Base-by-base conservation (phyloP, 2,113 vertebrate species). In the Phrynosoma blainvillii region DNA sequence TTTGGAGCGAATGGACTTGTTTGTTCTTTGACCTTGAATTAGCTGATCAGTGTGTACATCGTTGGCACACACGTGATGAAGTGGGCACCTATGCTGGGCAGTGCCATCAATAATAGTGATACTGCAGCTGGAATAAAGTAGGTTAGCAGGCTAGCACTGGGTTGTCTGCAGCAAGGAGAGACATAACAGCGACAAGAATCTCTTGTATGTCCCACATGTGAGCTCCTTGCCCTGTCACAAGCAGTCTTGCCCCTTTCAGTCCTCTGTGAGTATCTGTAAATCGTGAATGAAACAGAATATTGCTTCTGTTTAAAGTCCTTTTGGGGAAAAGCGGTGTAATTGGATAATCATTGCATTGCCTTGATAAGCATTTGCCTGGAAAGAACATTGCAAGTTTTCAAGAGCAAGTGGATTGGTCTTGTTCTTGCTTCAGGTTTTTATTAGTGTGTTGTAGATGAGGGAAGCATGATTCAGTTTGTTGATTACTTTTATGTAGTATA, bases 401-500 rank as follows among this genome's bases (percentile, higher is more conserved):
- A 62, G 77, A 71, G 56, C 59, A 73, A 68, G 66, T 21, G 2
- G 59, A 30, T 0, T 4, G 70, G 1, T 10, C 10, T 40, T 30
- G 62, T 68, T 88, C 86, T 23, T 42, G 9, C 1, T 14, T 87
- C 70, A 7, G 0, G 87, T 62, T 62, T 73, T 13, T 78, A 23
- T 30, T 5, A 2, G 42, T 20, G 23, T 1, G 0, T 78, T 80
- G 13, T 4, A 52, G 25, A 42, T 8, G 0, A 1, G 12, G 0
- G 0, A 10, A 54, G 30, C 80, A 84, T 86, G 78, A 40, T 30
- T 86, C 62, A 16, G 0, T 36, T 32, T 82, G 66, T 5, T 42
- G 0, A 0, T 27, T 75, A 5, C 8, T 0, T 47, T 0, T 83
- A 3, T 62, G 30, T 1, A 59, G 12, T 73, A 0, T 8, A 18